A percentile compares a stretch with the other conserved stretches of the same genome.
phyloP scores from a whole-genome alignment of 2,113 vertebrate species.

The Ia io region DNA sequence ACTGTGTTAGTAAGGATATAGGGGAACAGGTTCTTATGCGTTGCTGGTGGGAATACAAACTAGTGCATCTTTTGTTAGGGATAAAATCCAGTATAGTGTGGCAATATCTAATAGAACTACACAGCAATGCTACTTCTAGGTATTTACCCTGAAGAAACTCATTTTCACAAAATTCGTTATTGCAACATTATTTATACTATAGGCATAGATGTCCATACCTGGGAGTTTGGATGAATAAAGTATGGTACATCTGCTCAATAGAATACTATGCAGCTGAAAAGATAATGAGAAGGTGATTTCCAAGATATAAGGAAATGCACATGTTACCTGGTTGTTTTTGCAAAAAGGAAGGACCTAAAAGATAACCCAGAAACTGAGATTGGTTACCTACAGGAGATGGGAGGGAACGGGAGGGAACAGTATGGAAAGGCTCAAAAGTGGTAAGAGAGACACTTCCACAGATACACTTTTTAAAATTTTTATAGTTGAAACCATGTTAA shows the following conservation, averaged over 20 bases:
- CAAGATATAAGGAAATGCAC: background rate
- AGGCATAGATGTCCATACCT: background rate
- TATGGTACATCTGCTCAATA: background rate
- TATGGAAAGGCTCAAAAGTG: background rate
- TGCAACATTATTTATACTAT: background rate
- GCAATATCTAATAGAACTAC: background rate
- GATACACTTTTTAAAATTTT: background rate
- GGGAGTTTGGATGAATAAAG: background rate
- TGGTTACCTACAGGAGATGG: background rate
- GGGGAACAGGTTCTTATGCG: background rate
- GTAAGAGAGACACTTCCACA: no score
- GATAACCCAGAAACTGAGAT: background rate
- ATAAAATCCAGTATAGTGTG: no score
- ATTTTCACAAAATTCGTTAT: background rate
- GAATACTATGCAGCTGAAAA: background rate
- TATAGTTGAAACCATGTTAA: background rate
- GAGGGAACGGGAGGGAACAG: background rate
- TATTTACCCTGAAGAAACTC: background rate
- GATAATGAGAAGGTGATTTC: background rate
- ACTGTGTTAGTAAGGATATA: background rate
- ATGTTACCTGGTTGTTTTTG: background rate
- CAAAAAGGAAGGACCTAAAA: background rate
- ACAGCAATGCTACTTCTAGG: background rate
- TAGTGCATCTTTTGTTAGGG: background rate
- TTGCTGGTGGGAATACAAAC: background rate